Evolutionary conservation across 1,140 invertebrate species (phyloP).

Genomic region (Nebria ingens): DNA sequence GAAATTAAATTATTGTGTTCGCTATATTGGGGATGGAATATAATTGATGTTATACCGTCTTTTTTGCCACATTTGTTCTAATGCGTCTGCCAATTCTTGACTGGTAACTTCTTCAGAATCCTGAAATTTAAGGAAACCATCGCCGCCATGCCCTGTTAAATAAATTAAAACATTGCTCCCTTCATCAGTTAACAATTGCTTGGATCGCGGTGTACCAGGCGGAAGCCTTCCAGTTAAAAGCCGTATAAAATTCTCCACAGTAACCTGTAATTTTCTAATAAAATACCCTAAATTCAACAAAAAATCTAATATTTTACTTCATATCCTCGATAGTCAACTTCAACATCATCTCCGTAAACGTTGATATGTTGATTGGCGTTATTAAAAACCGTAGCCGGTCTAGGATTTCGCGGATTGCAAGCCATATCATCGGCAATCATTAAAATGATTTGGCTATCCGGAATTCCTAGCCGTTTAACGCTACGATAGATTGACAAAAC

Average conservation of each 20-base stretch:
- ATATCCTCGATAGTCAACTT: conserved; percentile 98
- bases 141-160: conserved; percentile 94
- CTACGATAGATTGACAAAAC: conserved; percentile 96
- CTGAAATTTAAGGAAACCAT: conserved; percentile 99
- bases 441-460: conserved; percentile 92
- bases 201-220: conserved; percentile 86
- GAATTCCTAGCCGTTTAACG: conserved; percentile 94
- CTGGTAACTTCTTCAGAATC: conserved; percentile 99
- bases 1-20: too few relatives aligned
- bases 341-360: conserved; percentile 98
- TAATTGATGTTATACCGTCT: conserved; percentile 67
- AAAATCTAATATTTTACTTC: conserved; percentile 50
- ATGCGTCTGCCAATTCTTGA: conserved; percentile 94
- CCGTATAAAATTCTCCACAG: conserved; percentile 97
- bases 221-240: conserved; percentile 85
- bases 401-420: conserved; percentile 94
- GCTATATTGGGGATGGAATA: too few relatives aligned
- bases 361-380: conserved; percentile 97
- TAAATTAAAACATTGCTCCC: conserved; percentile 97
- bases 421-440: conserved; percentile 99
- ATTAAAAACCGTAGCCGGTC: conserved; percentile 96
- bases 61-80: conserved; percentile 99
- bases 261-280: conserved; percentile 50
- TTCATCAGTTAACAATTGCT: conserved; percentile 91
- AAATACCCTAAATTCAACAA: conserved; percentile 10